phyloP scores from a whole-genome alignment of 1,140 invertebrate species.

The Laupala kohalensis region DNA sequence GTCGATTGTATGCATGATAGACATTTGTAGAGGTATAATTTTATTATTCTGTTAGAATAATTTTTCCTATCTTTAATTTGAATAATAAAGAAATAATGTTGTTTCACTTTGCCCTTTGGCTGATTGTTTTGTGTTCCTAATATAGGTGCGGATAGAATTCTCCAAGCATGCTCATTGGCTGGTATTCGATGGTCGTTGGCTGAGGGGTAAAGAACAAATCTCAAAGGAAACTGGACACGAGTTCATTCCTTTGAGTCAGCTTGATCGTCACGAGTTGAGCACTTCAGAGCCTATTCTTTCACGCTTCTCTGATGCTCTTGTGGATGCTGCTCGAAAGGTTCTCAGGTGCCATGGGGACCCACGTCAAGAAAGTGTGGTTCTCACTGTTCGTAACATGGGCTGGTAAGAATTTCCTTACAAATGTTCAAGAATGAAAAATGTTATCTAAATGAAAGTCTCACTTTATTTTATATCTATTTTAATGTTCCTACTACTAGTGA shows the following conservation, averaged over 20 bases:
- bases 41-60: too few relatives aligned
- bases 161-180: neutral
- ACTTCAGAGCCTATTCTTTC: neutral
- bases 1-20: too few relatives aligned
- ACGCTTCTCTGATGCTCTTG: neutral
- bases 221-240: neutral
- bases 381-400: slow-evolving; percentile 1
- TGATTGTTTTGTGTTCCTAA: too few relatives aligned
- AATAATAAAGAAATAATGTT: too few relatives aligned
- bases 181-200: slow-evolving; percentile 3
- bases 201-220: neutral
- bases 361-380: neutral
- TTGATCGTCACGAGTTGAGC: neutral
- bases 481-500: too few relatives aligned
- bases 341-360: neutral
- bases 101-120: too few relatives aligned
- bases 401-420: neutral
- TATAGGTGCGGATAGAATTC: neutral
- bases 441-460: too few relatives aligned
- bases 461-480: too few relatives aligned
- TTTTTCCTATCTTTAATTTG: too few relatives aligned
- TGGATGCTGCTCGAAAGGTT: neutral
- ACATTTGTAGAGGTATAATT: too few relatives aligned
- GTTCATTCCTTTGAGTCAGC: slow-evolving; percentile 1
- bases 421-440: too few relatives aligned